Evolutionary conservation across 2,888 invertebrate genomes (phyloP).

Genomic region (Lepidocyrtinus sp.): DNA sequence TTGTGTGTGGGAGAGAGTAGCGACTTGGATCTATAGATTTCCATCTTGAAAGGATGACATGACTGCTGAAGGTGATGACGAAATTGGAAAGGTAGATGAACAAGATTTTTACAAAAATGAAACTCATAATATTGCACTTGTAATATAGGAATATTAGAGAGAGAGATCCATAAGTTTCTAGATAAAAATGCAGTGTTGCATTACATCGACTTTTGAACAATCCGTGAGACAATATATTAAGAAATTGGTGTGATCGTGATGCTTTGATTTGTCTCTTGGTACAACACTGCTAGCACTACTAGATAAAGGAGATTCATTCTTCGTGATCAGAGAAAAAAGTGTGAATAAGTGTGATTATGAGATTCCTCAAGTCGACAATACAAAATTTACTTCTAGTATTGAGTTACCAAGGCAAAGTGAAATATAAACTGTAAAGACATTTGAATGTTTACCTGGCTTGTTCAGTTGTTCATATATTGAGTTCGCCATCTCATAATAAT

Average conservation of each 20-base stretch:
- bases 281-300: no score
- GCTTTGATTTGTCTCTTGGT: constrained; percentile 25
- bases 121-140: no score
- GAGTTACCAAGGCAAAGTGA: constrained; percentile 33
- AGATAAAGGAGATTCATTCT: constrained; percentile 43
- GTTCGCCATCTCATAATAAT: constrained; percentile 29
- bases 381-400: constrained; percentile 39
- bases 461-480: constrained; percentile 20
- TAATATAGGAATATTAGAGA: constrained; percentile 3
- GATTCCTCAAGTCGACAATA: constrained; percentile 14
- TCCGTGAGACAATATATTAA: constrained; percentile 14
- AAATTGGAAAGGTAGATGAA: constrained; percentile 51
- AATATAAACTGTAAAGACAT: constrained; percentile 37
- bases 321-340: constrained; percentile 1
- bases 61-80: constrained; percentile 23
- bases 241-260: constrained; percentile 39
- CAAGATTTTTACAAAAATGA: constrained; percentile 32
- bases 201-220: constrained; percentile 4
- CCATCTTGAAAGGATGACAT: constrained; percentile 14
- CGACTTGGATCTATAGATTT: background rate
- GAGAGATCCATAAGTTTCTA: background rate
- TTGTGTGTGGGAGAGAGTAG: constrained; percentile 14
- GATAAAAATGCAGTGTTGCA: constrained; percentile 29
- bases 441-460: constrained; percentile 15
- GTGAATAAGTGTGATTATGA: constrained; percentile 5